Base-by-base conservation (phyloP, 2,113 vertebrate species). In the Oryzias woworae region DNA sequence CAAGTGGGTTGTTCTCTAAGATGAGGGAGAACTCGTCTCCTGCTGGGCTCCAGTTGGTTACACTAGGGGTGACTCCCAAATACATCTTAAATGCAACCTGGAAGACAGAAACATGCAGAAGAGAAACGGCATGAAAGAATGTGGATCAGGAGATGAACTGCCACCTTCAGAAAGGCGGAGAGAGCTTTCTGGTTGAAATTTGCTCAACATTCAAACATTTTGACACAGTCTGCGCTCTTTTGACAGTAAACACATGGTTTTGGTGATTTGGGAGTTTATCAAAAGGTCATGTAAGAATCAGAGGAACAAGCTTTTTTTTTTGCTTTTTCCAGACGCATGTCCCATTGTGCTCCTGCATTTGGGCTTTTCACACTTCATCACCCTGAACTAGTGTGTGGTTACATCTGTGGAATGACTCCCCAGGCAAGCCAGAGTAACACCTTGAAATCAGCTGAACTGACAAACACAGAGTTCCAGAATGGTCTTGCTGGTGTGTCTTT, bases 11-110 rank as follows among this genome's bases (percentile, higher is more conserved):
- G 76, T 93, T 98, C 88, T 99, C 97, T 62, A 99, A 83, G 77
- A 98, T 97, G 69, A 99, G 94, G 55, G 97, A 99, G 92, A 99
- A 99, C 71, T 99, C 97, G 0, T 99, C 97, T 0, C 97, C 97
- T 10, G 94, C 96, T 14, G 97, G 96, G 82, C 96, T 99, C 97
- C 97, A 99, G 84, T 99, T 99, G 83, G 96, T 99, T 91, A 99
- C 94, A 67, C 94, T 98, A 0, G 97, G 97, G 59, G 97, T 99
- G 87, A 96, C 90, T 71, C 97, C 97, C 85, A 99, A 88, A 82
- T 99, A 99, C 95, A 96, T 98, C 87, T 99, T 99, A 82, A 99
- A 99, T 0, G 96, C 97, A 65, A 97, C 94, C 97, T 99, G 83
- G 50, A 23, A 59, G 13, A 45, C 7, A 26, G 44, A 18, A 58